Evolutionary conservation across 2,797 vertebrate species (phyloP).

Genomic region (Hypotaenidia philippensis): DNA sequence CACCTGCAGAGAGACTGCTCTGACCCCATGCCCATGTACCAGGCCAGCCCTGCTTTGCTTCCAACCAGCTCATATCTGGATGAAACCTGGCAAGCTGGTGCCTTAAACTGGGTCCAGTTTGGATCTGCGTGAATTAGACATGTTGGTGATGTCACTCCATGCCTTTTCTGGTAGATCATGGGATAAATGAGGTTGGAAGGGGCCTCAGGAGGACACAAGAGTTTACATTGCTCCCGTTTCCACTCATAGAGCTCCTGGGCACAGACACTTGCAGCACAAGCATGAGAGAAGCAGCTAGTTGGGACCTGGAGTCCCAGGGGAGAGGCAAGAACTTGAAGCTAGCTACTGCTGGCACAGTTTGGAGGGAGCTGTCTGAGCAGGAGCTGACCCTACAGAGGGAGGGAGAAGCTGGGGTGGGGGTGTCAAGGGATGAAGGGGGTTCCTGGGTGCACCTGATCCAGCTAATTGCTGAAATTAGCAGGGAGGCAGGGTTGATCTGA

Average conservation of each 20-base stretch:
- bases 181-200: not conserved
- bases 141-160: not conserved
- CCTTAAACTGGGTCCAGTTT: not conserved
- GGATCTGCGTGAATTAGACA: not conserved
- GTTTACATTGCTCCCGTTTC: not conserved
- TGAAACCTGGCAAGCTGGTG: not conserved
- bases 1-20: not conserved
- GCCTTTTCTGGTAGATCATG: not conserved
- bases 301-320: not conserved
- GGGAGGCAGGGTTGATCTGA: not conserved
- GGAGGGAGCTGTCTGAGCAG: not conserved
- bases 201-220: not conserved
- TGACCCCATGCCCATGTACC: not conserved
- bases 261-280: not conserved
- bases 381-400: not conserved
- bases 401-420: not conserved
- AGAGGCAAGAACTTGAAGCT: not conserved
- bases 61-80: not conserved
- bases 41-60: not conserved
- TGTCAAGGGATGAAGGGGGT: not conserved
- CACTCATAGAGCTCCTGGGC: not conserved
- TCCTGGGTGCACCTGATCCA: not conserved
- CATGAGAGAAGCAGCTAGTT: not conserved
- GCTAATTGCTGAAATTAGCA: not conserved
- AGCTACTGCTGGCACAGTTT: too few species aligned